Conservation (phyloP, 2,888 invertebrate genomes). For the Panorpa germanica region DNA sequence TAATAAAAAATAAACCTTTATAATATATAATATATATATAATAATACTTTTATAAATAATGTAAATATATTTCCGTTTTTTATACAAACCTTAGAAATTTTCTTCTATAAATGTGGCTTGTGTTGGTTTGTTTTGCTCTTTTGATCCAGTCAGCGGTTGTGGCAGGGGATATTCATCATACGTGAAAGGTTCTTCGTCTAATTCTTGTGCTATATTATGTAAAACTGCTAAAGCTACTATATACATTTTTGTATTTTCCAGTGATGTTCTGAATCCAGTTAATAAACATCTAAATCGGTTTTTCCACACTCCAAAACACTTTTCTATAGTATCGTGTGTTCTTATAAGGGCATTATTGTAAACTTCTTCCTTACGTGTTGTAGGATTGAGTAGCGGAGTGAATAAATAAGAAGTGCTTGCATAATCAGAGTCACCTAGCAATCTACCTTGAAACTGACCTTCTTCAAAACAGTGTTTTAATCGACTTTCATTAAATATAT, state of each 20-base stretch:
- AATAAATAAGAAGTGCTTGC: conserved; percentile 9
- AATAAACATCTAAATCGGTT: conserved; percentile 11
- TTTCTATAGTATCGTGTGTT: conserved; percentile 11
- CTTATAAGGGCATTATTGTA: conserved; percentile 12
- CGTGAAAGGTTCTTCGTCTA: conserved; percentile 2
- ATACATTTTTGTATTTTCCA: conserved; percentile 6
- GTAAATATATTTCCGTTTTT: conserved; percentile 7
- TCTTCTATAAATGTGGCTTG: conserved; percentile 8
- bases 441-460: conserved; percentile 7
- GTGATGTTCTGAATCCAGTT: conserved; percentile 8
- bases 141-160: too few species aligned
- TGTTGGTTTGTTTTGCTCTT: too few species aligned
- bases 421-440: conserved; percentile 12
- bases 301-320: conserved; percentile 13
- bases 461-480: conserved; percentile 10
- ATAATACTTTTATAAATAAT: conserved; percentile 5
- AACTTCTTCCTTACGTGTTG: conserved; percentile 7
- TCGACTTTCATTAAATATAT: conserved; percentile 11
- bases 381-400: conserved; percentile 9
- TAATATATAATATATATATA: too few species aligned
- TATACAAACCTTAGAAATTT: conserved; percentile 6
- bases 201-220: conserved; percentile 10
- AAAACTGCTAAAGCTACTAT: conserved; percentile 11
- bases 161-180: conserved; percentile 4
- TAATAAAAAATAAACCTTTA: too few species aligned